phyloP scores from a whole-genome alignment of 2,113 vertebrate genomes.

The Bostrychus sinensis region DNA sequence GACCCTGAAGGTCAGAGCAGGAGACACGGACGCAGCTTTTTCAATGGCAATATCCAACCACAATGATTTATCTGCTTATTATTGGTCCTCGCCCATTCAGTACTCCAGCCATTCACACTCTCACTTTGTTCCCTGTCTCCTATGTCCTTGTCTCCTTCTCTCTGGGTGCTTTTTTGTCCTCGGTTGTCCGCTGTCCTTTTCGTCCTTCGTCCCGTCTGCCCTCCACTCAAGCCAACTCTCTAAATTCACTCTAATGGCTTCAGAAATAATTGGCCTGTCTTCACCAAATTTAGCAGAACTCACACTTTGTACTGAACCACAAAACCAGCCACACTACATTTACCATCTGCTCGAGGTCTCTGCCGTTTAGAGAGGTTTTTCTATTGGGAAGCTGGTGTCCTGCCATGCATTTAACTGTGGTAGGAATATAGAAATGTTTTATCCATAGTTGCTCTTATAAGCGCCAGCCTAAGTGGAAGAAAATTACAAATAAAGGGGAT shows the following conservation, averaged over 20 bases:
- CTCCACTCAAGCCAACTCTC: background rate
- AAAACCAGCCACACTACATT: background rate
- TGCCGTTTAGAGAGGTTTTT: no score
- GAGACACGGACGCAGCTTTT: constrained; percentile 51
- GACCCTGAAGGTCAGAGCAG: constrained; percentile 67
- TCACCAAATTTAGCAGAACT: background rate
- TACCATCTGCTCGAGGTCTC: background rate
- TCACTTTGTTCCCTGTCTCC: constrained; percentile 50
- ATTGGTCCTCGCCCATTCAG: constrained; percentile 50
- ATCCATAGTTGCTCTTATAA: no score
- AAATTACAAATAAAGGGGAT: no score
- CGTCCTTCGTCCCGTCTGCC: background rate
- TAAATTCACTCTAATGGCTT: background rate
- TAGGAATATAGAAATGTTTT: no score
- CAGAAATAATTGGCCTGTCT: constrained; percentile 3
- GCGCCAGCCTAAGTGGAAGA: no score
- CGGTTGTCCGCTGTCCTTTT: background rate
- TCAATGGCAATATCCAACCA: constrained; percentile 47
- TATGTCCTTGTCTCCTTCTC: background rate
- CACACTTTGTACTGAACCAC: background rate
- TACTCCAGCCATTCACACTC: constrained; percentile 61
- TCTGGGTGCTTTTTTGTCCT: background rate
- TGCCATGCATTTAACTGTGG: no score
- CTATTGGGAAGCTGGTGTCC: no score
- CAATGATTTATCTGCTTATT: constrained; percentile 62